A percentile compares a stretch with the other conserved stretches of the same genome.
Evolutionary conservation across 2,113 vertebrate genomes (phyloP).

Genomic region (Paraplagusia blochii): DNA sequence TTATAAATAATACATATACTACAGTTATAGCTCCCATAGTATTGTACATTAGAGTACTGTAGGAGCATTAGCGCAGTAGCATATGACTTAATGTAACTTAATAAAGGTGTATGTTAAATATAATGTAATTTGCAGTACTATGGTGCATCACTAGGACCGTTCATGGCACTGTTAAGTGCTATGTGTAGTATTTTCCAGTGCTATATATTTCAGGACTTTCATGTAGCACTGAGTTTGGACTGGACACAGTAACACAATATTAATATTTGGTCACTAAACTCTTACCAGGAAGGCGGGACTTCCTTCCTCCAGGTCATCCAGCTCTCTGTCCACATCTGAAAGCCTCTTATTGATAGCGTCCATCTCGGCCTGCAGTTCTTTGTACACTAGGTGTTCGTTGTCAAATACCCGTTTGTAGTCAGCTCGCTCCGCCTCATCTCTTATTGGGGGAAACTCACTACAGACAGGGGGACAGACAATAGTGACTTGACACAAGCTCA

Average conservation of each 20-base stretch:
- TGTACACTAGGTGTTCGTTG: slow-evolving; percentile 78
- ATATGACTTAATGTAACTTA: too few species aligned
- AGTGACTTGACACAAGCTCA: background rate
- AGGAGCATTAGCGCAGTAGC: too few species aligned
- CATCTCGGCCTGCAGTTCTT: slow-evolving; percentile 78
- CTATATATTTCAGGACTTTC: too few species aligned
- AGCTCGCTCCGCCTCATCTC: slow-evolving; percentile 66
- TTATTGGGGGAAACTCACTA: slow-evolving; percentile 78
- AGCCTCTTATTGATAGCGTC: slow-evolving; percentile 78
- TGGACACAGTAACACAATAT: background rate
- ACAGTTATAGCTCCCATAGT: too few species aligned
- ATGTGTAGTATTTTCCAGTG: too few species aligned
- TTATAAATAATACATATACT: too few species aligned
- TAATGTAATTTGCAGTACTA: too few species aligned
- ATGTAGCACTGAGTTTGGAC: background rate
- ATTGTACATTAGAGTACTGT: too few species aligned
- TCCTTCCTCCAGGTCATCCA: slow-evolving; percentile 79
- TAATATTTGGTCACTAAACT: background rate
- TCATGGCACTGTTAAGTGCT: too few species aligned
- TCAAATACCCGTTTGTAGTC: slow-evolving; percentile 82
- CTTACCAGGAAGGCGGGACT: slow-evolving; percentile 80
- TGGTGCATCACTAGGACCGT: too few species aligned
- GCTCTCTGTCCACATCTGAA: slow-evolving; percentile 73
- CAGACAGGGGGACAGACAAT: background rate
- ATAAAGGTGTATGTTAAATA: too few species aligned